A percentile compares a stretch with the other conserved stretches of the same genome.
Evolutionary conservation across 2,888 invertebrate genomes (phyloP).

Genomic region (Fragum fragum): DNA sequence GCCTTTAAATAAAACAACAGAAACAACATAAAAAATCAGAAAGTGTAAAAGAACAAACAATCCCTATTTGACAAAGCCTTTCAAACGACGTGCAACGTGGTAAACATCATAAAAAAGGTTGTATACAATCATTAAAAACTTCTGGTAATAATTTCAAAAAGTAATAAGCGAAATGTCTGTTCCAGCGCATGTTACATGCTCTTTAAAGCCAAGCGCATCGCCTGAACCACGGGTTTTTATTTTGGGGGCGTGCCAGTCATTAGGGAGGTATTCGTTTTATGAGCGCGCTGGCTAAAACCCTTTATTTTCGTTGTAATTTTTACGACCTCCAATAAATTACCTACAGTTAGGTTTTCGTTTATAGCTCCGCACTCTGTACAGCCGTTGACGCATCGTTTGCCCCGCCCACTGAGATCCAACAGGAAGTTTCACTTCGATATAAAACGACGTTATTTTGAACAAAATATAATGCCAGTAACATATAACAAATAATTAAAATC

Average conservation of each 20-base stretch:
- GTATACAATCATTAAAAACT: background rate
- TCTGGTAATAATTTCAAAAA: background rate
- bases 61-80: background rate
- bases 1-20: no score
- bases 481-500: no score
- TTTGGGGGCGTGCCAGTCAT: constrained; percentile 59
- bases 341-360: constrained; percentile 53
- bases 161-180: background rate
- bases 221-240: constrained; percentile 54
- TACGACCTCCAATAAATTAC: constrained; percentile 52
- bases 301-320: constrained; percentile 48
- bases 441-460: no score
- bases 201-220: constrained; percentile 31
- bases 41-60: no score
- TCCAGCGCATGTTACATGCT: background rate
- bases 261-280: constrained; percentile 62
- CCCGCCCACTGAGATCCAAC: no score
- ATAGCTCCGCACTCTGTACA: constrained; percentile 36
- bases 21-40: no score
- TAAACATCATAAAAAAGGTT: background rate
- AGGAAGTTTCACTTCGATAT: no score
- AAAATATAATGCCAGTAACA: no score
- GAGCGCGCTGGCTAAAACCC: constrained; percentile 39
- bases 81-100: background rate
- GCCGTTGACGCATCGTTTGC: no score